Evolutionary conservation across 30 jellyfish, hydroid and myxozoan species (phyloP).

Genomic region (Chironex yamaguchii): DNA sequence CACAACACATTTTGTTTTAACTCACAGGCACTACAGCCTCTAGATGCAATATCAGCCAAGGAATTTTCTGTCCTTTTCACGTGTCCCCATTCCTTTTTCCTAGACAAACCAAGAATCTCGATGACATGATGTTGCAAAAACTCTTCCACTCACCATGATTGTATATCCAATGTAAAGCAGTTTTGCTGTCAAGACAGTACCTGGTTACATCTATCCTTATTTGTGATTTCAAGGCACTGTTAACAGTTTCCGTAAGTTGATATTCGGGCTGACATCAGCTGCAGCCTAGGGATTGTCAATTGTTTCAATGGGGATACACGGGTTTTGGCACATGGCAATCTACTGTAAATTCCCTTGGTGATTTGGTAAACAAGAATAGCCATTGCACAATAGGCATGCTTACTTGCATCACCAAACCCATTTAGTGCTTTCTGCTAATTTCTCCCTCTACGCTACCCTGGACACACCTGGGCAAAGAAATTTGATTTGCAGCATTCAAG

Average conservation of each 20-base stretch:
- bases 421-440: no score
- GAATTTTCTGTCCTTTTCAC: not conserved
- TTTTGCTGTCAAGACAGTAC: no score
- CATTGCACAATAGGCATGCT: not conserved
- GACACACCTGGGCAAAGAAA: slow-evolving; percentile 1
- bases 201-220: no score
- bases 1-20: not conserved
- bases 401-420: not conserved
- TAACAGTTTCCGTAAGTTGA: no score
- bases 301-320: slow-evolving; percentile 48
- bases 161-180: no score
- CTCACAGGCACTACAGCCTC: not conserved
- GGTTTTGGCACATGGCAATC: slow-evolving; percentile 42
- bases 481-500: not conserved
- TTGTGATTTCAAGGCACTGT: no score
- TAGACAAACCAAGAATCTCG: not conserved
- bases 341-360: not conserved
- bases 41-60: not conserved
- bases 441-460: no score
- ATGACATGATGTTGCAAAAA: not conserved
- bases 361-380: slow-evolving; percentile 3
- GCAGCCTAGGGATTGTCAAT: slow-evolving; percentile 47
- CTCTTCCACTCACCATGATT: no score
- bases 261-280: slow-evolving; percentile 56
- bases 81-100: not conserved